phyloP scores from a whole-genome alignment of 1,140 invertebrate genomes.

The Brachionus koreanus region DNA sequence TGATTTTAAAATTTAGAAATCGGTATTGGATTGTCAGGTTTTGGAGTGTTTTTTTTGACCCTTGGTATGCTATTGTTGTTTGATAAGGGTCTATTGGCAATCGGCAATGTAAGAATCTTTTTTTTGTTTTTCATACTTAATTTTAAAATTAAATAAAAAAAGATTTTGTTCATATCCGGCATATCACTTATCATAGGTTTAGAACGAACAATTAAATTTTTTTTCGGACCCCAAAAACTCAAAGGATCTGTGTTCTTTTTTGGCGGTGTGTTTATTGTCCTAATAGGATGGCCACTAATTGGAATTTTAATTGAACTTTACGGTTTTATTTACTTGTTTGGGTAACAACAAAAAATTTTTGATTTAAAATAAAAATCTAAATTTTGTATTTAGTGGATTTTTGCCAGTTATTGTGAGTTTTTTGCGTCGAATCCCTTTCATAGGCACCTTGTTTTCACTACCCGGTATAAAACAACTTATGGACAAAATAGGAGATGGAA shows the following conservation, averaged over 20 bases:
- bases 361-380: background rate
- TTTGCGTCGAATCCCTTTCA: slow-evolving; percentile 64
- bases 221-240: slow-evolving; percentile 94
- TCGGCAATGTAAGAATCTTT: slow-evolving; percentile 80
- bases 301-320: slow-evolving; percentile 91
- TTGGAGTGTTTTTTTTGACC: slow-evolving; percentile 91
- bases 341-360: slow-evolving; percentile 55
- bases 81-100: slow-evolving; percentile 93
- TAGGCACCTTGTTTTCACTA: slow-evolving; percentile 64
- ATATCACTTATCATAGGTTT: slow-evolving; percentile 92
- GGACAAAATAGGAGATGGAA: slow-evolving; percentile 32
- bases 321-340: slow-evolving; percentile 66
- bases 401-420: slow-evolving; percentile 68
- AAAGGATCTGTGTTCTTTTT: slow-evolving; percentile 88
- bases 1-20: slow-evolving; percentile 70
- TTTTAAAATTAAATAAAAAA: slow-evolving; percentile 42
- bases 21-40: slow-evolving; percentile 89
- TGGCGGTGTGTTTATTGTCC: slow-evolving; percentile 84
- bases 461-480: slow-evolving; percentile 64
- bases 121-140: background rate
- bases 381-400: slow-evolving; percentile 62
- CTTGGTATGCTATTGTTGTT: slow-evolving; percentile 89
- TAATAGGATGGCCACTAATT: slow-evolving; percentile 90
- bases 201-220: slow-evolving; percentile 90
- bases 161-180: slow-evolving; percentile 91